Evolutionary conservation across 2,113 vertebrate species (phyloP).

Genomic region (Centrocercus urophasianus): DNA sequence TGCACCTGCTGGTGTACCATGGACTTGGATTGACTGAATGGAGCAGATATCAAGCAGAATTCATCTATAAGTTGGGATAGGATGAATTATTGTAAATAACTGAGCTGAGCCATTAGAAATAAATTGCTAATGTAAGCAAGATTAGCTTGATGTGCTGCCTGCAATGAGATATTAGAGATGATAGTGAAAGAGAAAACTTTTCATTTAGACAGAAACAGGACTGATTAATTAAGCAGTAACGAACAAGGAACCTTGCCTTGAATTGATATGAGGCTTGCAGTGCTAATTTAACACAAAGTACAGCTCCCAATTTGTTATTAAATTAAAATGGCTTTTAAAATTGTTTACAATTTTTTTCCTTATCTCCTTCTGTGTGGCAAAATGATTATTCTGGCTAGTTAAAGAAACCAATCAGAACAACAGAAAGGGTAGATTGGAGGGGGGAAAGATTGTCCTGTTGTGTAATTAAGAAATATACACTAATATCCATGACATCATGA

Average conservation of each 20-base stretch:
- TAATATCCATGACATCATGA: constrained; percentile 56
- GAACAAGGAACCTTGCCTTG: constrained; percentile 65
- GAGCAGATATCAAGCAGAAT: not conserved
- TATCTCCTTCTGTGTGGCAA: constrained; percentile 52
- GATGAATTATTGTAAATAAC: constrained; percentile 51
- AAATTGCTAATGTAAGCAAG: constrained; percentile 71
- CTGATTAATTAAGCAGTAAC: constrained; percentile 70
- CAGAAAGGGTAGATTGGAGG: not conserved
- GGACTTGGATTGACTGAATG: not conserved
- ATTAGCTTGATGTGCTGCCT: constrained; percentile 65
- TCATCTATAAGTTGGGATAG: not conserved
- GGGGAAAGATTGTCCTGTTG: constrained; percentile 32
- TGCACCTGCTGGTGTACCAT: not conserved
- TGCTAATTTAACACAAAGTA: constrained; percentile 53
- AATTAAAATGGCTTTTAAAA: constrained; percentile 72
- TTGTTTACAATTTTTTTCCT: constrained; percentile 43
- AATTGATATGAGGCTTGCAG: constrained; percentile 46
- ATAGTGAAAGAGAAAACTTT: constrained; percentile 67
- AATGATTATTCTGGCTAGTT: constrained; percentile 71
- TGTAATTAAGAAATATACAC: constrained; percentile 72
- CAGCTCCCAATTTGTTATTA: constrained; percentile 69
- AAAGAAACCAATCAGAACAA: constrained; percentile 56
- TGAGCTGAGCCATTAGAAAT: constrained; percentile 50
- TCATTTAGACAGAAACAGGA: constrained; percentile 59
- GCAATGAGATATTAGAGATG: constrained; percentile 72